Evolutionary conservation across 2,113 vertebrate genomes (phyloP).

Genomic region (Chunga burmeisteri): DNA sequence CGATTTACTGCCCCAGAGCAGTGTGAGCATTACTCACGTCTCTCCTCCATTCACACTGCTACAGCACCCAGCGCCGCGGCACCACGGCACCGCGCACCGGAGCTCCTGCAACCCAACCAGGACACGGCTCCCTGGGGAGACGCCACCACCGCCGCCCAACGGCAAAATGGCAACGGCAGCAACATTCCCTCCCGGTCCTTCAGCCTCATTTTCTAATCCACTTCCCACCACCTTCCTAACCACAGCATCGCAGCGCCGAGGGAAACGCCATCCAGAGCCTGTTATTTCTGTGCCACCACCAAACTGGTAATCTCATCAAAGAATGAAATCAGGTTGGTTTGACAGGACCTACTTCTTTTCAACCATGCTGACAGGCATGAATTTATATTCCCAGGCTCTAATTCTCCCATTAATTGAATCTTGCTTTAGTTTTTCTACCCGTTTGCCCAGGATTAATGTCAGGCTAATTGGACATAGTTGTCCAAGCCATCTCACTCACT

Average conservation of each 20-base stretch:
- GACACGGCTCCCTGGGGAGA: not conserved
- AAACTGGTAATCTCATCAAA: not conserved
- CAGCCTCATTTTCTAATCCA: not conserved
- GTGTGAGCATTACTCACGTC: fast-evolving
- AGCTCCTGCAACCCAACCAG: fast-evolving
- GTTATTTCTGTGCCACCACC: not conserved
- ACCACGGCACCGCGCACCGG: fast-evolving
- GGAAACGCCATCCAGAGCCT: not conserved
- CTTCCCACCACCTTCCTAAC: not conserved
- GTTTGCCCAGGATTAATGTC: constrained; percentile 43
- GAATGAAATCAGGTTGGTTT: not conserved
- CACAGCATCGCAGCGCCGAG: not conserved
- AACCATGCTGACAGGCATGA: not conserved
- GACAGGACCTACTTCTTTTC: constrained; percentile 4
- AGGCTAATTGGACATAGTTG: constrained; percentile 30
- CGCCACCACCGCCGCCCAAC: fast-evolving
- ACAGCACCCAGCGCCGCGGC: fast-evolving
- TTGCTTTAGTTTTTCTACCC: constrained; percentile 13
- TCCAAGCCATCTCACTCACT: not conserved
- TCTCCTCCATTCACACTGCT: fast-evolving
- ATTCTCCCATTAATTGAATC: constrained; percentile 43
- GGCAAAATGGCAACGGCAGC: fast-evolving
- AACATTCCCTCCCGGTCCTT: not conserved
- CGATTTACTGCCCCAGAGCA: not conserved
- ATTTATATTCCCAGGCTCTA: constrained; percentile 21